Evolutionary conservation across 2,113 vertebrate genomes (phyloP).

Genomic region (Crotalus viridis): DNA sequence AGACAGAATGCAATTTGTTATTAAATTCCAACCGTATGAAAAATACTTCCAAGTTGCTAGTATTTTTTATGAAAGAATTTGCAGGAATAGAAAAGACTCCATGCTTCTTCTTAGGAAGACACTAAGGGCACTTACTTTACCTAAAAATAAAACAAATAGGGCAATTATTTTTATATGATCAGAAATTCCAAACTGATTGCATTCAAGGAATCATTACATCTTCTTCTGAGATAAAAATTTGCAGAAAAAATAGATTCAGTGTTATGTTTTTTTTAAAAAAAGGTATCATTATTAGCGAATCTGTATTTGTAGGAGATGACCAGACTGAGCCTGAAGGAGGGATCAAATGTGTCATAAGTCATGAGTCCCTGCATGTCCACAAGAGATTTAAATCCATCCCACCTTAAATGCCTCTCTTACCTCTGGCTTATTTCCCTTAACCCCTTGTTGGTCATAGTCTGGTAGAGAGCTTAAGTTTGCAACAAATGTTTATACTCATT

Average conservation of each 20-base stretch:
- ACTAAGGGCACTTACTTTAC: not conserved
- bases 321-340: not conserved
- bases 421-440: not conserved
- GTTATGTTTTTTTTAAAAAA: not conserved
- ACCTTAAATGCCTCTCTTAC: not conserved
- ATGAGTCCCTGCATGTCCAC: not conserved
- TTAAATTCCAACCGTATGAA: not conserved
- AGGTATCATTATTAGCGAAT: not conserved
- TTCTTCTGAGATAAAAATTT: not conserved
- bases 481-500: not conserved
- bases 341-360: not conserved
- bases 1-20: not conserved
- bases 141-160: not conserved
- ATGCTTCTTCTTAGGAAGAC: not conserved
- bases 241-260: not conserved
- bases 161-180: not conserved
- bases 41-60: not conserved
- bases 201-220: not conserved
- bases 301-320: not conserved
- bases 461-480: not conserved
- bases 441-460: not conserved
- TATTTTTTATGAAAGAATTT: conserved; percentile 11
- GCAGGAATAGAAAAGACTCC: not conserved
- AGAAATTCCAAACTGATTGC: not conserved
- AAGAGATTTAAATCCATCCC: not conserved